Base-by-base conservation (phyloP, 53 echinoderm and acorn worm genomes). In the Mesocentrotus franciscanus region DNA sequence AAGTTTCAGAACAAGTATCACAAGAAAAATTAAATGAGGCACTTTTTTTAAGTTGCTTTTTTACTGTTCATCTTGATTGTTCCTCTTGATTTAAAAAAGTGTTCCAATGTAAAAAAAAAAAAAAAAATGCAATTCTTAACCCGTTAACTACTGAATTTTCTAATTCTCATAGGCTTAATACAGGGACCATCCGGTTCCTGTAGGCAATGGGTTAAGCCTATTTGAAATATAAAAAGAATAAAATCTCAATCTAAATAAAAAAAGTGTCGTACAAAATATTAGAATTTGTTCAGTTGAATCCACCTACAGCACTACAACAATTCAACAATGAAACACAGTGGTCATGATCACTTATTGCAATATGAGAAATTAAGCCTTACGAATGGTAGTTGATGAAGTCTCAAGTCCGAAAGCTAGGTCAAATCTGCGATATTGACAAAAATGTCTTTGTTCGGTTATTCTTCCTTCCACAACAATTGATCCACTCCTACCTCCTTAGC, bases 361-460 rank as follows among this genome's bases (percentile, higher is more conserved):
- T 24, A 27, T 27, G 58, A 56, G 87, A 36, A 91, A 91, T 91
- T 91, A 91, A 91, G 64, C 91, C 91, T 39, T 60, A 13, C 27
- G 90, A 60, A 60, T 24, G 29, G 91, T 36, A 91, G 91, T n/a
- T 91, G 91, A 66, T 91, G 91, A 91, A 15, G 9, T 2, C 8
- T 66, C 15, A 66, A 91, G 91, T 91, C 58, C 56, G 36, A 91
- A 29, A 29, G 61, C 91, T 66, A 14, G 61, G 91, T 34, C 91
- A 91, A 91, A 66, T 27, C 64, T 17, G 26, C 10, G 27, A 91
- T 66, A 91, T 64, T 66, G 62, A 91, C 61, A 61, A 91, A 91
- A 91, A 91, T 91, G 91, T 91, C 91, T 91, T 91, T 91, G 91
- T 91, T 91, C 66, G 68, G 87, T 87, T 87, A 87, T 56, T 87